Evolutionary conservation across 2,888 invertebrate genomes (phyloP).

Genomic region (Leptinotarsa rubiginosa): DNA sequence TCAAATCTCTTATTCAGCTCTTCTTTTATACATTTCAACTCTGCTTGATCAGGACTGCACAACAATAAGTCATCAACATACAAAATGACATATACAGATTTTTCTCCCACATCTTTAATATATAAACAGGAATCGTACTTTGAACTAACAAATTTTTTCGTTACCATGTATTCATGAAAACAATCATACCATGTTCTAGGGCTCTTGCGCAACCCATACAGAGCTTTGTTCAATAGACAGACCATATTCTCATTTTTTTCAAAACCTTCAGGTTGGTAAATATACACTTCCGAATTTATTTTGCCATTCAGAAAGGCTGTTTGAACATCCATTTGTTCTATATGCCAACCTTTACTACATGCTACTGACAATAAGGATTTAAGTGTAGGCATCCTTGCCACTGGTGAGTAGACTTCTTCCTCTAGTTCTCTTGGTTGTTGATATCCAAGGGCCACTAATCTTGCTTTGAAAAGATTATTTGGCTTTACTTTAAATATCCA

Average conservation of each 20-base stretch:
- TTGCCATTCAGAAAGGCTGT: slow-evolving; percentile 41
- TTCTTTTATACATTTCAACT: slow-evolving; percentile 7
- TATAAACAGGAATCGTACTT: slow-evolving; percentile 38
- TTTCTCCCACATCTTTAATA: slow-evolving; percentile 2
- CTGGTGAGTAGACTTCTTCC: too few relatives aligned
- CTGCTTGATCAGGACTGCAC: slow-evolving; percentile 3
- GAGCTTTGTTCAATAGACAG: slow-evolving; percentile 30
- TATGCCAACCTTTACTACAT: not conserved
- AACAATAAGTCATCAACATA: slow-evolving; percentile 44
- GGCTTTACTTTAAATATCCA: too few relatives aligned
- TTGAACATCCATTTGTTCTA: slow-evolving; percentile 49
- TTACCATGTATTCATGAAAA: slow-evolving; percentile 41
- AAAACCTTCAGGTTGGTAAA: slow-evolving; percentile 43
- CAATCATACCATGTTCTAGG: slow-evolving; percentile 44
- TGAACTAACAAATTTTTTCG: slow-evolving; percentile 36
- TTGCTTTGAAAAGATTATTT: too few relatives aligned
- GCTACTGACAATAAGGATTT: too few relatives aligned
- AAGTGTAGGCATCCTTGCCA: too few relatives aligned
- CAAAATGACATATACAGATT: slow-evolving; percentile 27
- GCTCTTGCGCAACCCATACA: slow-evolving; percentile 47
- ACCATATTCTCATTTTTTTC: slow-evolving; percentile 30
- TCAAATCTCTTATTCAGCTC: slow-evolving; percentile 30
- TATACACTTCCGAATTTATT: slow-evolving; percentile 43
- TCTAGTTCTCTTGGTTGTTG: too few relatives aligned
- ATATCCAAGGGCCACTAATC: too few relatives aligned